Conservation (phyloP, 2,888 invertebrate species). For the Stenichneumon culpator region DNA sequence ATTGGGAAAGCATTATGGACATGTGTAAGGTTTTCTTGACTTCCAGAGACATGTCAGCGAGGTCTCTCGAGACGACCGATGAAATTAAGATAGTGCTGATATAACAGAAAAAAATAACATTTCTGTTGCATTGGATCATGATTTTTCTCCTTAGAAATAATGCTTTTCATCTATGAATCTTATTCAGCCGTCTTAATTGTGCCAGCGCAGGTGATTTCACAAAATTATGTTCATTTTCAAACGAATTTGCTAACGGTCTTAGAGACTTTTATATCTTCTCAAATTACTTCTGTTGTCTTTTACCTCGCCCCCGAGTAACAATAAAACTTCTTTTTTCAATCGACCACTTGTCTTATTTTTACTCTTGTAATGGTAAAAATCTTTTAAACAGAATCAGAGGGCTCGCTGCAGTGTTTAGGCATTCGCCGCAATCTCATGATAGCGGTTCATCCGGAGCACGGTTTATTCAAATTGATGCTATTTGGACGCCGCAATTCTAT, state of each 20-base stretch:
- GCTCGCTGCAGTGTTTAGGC: neutral
- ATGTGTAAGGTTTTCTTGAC: constrained; percentile 8
- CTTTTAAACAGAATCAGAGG: neutral
- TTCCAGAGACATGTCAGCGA: constrained; percentile 1
- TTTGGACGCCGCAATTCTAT: neutral
- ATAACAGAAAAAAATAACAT: constrained; percentile 17
- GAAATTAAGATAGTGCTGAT: constrained; percentile 26
- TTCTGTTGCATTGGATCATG: constrained; percentile 29
- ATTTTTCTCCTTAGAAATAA: neutral
- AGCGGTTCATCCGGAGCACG: neutral
- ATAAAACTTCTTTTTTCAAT: constrained; percentile 9
- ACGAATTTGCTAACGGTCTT: neutral
- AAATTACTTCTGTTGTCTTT: neutral
- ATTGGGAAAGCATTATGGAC: neutral
- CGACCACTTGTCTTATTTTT: neutral
- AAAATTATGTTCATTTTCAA: neutral
- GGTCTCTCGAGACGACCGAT: constrained; percentile 2
- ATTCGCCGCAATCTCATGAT: constrained; percentile 8
- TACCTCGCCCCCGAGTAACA: neutral
- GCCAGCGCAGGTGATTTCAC: neutral
- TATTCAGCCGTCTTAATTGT: neutral
- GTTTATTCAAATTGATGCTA: constrained; percentile 34
- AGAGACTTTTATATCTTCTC: neutral
- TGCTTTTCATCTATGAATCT: constrained; percentile 4
- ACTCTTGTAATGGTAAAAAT: neutral